Percentiles rank a stretch among this genome's conserved stretches.
Evolutionary conservation across 1,140 invertebrate species (phyloP).

Genomic region (Drosophila pseudoananassae): DNA sequence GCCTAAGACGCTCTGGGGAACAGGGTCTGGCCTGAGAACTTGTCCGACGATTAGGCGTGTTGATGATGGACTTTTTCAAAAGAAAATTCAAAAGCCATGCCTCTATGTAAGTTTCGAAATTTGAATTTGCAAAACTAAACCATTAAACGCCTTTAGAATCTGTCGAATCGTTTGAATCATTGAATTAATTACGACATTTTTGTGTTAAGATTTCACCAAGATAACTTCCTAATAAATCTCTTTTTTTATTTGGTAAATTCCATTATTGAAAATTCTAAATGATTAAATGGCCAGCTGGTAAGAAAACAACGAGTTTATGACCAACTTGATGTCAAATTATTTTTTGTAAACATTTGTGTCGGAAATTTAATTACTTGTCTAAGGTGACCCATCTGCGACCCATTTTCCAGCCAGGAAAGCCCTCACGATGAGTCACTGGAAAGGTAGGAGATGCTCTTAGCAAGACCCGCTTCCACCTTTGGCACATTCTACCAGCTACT

Average conservation of each 20-base stretch:
- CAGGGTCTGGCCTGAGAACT: conserved; percentile 38
- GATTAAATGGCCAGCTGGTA: not conserved
- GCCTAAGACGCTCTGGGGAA: conserved; percentile 13
- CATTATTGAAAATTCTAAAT: not conserved
- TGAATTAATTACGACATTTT: no score
- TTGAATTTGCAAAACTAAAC: no score
- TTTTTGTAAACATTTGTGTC: not conserved
- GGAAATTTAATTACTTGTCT: conserved; percentile 24
- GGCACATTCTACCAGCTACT: conserved; percentile 19
- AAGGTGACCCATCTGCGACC: conserved; percentile 20
- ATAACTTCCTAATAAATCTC: no score
- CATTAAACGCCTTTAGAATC: no score
- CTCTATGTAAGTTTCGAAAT: no score
- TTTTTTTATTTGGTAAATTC: not conserved
- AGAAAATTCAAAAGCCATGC: not conserved
- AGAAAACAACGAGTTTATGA: not conserved
- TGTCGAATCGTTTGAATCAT: no score
- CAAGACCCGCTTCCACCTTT: conserved; percentile 7
- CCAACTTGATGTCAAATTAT: not conserved
- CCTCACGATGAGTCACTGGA: conserved; percentile 58
- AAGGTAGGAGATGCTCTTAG: conserved; percentile 14
- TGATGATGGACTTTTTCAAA: conserved; percentile 16
- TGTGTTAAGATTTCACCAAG: no score
- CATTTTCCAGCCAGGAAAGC: conserved; percentile 37
- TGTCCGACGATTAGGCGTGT: conserved; percentile 36